These are phyloP conservation scores for Agriopis marginaria DNA, from an alignment of 2,888 invertebrate genomes.

Conservation along the genomic window DNA sequence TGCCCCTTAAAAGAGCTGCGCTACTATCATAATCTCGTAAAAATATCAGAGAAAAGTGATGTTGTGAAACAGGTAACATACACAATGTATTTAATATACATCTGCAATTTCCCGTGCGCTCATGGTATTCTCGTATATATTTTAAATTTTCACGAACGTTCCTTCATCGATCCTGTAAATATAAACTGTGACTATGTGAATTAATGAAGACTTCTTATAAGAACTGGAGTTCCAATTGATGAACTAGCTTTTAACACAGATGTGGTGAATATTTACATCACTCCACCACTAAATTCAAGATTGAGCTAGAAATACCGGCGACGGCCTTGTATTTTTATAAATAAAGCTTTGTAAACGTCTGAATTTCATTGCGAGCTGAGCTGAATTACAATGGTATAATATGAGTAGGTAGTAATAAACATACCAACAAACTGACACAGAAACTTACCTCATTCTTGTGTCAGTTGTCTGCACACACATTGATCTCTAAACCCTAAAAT, in stretches of 20 bases:
- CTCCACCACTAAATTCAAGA: background rate
- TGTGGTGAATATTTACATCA: background rate
- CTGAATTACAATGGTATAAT: background rate
- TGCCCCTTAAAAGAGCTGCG: background rate
- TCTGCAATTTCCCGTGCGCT: background rate
- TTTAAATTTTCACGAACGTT: constrained; percentile 16
- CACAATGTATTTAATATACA: background rate
- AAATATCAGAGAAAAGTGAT: background rate
- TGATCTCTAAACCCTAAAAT: no score
- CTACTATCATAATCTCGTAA: background rate
- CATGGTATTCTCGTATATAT: background rate
- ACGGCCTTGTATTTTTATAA: constrained; percentile 6
- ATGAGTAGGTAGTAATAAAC: background rate
- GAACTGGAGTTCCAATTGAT: background rate
- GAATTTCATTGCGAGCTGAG: background rate
- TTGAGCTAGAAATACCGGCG: constrained; percentile 9
- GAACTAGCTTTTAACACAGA: background rate
- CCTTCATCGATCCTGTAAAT: constrained; percentile 32
- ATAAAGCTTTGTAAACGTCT: background rate
- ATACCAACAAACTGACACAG: no score
- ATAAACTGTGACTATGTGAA: constrained; percentile 15
- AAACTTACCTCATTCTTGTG: no score
- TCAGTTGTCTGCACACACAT: no score
- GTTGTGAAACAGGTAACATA: constrained; percentile 1
- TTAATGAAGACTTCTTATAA: background rate